These are phyloP conservation scores for Drosophila subobscura DNA, from an alignment of 1,140 invertebrate species.

Conservation along the genomic window DNA sequence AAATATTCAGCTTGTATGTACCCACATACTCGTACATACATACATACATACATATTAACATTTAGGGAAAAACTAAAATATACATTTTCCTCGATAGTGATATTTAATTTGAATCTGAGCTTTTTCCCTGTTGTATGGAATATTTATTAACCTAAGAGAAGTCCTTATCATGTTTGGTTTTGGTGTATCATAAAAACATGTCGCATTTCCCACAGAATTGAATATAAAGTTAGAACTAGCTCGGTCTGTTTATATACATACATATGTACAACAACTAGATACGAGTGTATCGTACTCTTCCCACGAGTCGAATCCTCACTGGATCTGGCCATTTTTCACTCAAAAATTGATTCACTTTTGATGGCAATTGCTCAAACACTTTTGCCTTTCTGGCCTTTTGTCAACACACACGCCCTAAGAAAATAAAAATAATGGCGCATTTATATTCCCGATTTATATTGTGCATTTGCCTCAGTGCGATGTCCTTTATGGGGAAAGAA, in stretches of 20 bases:
- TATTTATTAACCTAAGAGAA: too few species aligned
- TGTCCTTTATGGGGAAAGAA: slow-evolving; percentile 25
- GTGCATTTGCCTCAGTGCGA: slow-evolving; percentile 12
- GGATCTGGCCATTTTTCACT: slow-evolving; percentile 14
- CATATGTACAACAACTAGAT: too few species aligned
- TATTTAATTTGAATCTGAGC: too few species aligned
- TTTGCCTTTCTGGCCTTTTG: slow-evolving; percentile 29
- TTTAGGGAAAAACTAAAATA: not conserved
- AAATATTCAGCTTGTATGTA: slow-evolving; percentile 32
- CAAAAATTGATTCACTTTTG: slow-evolving; percentile 30
- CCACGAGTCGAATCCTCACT: not conserved
- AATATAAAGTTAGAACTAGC: too few species aligned
- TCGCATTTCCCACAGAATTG: too few species aligned
- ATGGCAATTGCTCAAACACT: slow-evolving; percentile 8
- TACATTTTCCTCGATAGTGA: too few species aligned
- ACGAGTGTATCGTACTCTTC: not conserved
- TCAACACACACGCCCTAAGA: slow-evolving; percentile 30
- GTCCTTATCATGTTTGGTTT: too few species aligned
- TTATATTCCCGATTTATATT: slow-evolving; percentile 35
- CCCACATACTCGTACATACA: not conserved
- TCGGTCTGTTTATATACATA: too few species aligned
- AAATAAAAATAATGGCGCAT: slow-evolving; percentile 50
- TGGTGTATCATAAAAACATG: too few species aligned
- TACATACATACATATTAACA: too few species aligned
- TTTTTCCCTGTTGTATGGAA: too few species aligned